Percentiles rank a stretch among this genome's conserved stretches.
Evolutionary conservation across 2,797 vertebrate species (phyloP).

Genomic region (Orientallactaga sibirica): DNA sequence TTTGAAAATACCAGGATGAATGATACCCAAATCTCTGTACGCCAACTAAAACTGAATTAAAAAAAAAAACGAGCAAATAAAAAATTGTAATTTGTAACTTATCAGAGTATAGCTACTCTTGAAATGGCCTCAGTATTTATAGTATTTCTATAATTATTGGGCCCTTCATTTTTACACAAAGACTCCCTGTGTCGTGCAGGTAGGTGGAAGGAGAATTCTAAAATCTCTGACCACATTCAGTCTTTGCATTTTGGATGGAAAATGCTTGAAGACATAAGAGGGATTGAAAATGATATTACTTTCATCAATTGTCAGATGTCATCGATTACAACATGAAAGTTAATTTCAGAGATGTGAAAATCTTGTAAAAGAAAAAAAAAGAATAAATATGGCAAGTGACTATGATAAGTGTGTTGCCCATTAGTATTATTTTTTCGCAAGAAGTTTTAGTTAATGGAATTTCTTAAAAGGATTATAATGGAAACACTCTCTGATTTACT

Average conservation of each 20-base stretch:
- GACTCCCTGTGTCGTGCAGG: not conserved
- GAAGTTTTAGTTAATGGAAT: conserved; percentile 40
- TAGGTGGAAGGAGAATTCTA: not conserved
- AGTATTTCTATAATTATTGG: not conserved
- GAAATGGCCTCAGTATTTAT: not conserved
- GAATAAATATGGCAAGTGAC: not conserved
- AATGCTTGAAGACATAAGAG: not conserved
- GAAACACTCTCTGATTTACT: not conserved
- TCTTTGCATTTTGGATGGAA: not conserved
- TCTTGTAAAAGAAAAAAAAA: not conserved
- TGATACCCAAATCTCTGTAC: too few relatives aligned
- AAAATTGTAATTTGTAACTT: not conserved
- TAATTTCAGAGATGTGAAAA: conserved; percentile 33
- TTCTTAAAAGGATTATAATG: not conserved
- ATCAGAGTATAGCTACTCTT: not conserved
- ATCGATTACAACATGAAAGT: not conserved
- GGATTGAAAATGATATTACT: not conserved
- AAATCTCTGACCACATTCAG: conserved; percentile 7
- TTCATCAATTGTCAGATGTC: not conserved
- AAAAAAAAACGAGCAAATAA: not conserved
- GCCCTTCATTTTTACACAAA: conserved; percentile 9
- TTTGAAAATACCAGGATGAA: too few relatives aligned
- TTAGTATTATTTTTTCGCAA: not conserved
- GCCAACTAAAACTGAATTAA: too few relatives aligned
- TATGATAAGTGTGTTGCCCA: not conserved